phyloP scores from a whole-genome alignment of 2,113 vertebrate genomes.

The Noturus placidus region DNA sequence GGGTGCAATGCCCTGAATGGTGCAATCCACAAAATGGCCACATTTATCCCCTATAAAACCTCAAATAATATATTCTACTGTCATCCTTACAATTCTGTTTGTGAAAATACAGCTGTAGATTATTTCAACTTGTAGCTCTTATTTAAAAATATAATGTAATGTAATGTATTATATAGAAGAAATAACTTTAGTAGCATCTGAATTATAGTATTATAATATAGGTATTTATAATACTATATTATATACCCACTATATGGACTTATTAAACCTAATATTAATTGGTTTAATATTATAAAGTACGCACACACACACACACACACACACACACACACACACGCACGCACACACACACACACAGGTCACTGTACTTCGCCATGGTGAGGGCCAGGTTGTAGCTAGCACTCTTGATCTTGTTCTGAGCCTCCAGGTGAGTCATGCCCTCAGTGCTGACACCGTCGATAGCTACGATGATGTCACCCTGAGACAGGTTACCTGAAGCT shows the following conservation, averaged over 20 bases:
- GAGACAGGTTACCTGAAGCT: constrained; percentile 85
- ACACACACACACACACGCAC: background rate
- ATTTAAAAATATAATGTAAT: background rate
- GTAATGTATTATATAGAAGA: no score
- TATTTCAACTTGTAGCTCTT: background rate
- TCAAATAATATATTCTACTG: background rate
- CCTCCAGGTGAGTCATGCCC: constrained; percentile 97
- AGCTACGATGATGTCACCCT: constrained; percentile 91
- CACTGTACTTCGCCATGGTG: constrained; percentile 87
- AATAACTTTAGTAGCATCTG: background rate
- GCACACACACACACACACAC: background rate
- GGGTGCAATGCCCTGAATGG: background rate
- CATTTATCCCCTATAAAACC: no score
- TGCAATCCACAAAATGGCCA: background rate
- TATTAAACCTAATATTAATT: background rate
- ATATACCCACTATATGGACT: background rate
- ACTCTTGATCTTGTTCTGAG: constrained; percentile 98
- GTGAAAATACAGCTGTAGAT: background rate
- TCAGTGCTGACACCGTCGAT: constrained; percentile 95
- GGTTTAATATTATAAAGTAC: background rate
- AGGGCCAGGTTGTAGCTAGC: constrained; percentile 90
- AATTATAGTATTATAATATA: background rate
- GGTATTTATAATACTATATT: background rate
- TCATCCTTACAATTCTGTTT: background rate
- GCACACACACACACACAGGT: background rate